Base-by-base conservation (phyloP, 2,113 vertebrate species). In the Cromileptes altivelis region DNA sequence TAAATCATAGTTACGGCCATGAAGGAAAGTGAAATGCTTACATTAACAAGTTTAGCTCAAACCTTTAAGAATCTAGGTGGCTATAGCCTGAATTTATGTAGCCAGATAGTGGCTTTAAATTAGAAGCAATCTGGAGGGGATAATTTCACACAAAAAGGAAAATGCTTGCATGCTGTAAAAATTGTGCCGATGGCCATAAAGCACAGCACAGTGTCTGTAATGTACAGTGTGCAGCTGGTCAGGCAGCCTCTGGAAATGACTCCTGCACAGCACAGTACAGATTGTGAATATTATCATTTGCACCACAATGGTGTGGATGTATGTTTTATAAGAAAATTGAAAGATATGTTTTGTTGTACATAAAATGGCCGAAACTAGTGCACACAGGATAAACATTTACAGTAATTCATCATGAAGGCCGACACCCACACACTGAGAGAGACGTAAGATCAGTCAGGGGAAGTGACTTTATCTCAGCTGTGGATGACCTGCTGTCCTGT, bases 91-190 rank as follows among this genome's bases (percentile, higher is more conserved):
- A 71, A 88, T 88, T 85, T 87, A 91, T 92, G 85, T 53, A 33
- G 42, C 77, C 71, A 78, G 61, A 78, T 70, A 81, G 76, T 25
- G 17, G 75, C 52, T 87, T 88, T 82, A 86, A 89, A 90, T 91
- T 87, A 85, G 75, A 85, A 56, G 56, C 86, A 89, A 87, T 86
- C 86, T 88, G 30, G 65, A 71, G 87, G 65, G 70, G 58, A 60
- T 89, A 81, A 68, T 91, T 92, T 90, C 70, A 78, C 67, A 83
- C 81, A 78, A 72, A 88, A 83, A 71, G 68, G 71, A 81, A 90
- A 91, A 80, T 80, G 89, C 86, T 89, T 87, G 76, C 87, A 88
- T 69, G 82, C 82, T 85, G 62, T 87, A 79, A 86, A 90, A 87
- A 83, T 45, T 72, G 69, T 91, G 82, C 82, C 86, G 77, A 89